Evolutionary conservation across 2,888 invertebrate species (phyloP).

Genomic region (Scaptomyza reducta): DNA sequence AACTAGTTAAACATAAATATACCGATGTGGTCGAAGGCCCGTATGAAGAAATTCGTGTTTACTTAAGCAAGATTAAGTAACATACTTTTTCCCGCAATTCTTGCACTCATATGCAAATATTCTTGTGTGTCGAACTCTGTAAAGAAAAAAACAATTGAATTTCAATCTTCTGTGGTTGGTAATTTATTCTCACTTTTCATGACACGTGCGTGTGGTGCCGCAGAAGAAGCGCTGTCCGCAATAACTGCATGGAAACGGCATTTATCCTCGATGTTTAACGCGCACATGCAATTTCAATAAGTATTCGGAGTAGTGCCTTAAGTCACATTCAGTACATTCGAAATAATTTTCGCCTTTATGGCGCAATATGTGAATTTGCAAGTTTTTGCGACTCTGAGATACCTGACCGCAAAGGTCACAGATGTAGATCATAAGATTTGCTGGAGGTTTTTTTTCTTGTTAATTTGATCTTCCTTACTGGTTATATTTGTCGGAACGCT

Average conservation of each 20-base stretch:
- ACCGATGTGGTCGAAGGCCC: constrained; percentile 52
- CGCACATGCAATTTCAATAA: constrained; percentile 55
- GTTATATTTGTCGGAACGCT: neutral
- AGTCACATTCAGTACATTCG: constrained; percentile 50
- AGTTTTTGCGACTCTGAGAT: constrained; percentile 16
- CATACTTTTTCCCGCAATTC: constrained; percentile 76
- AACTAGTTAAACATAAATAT: neutral
- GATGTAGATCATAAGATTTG: constrained; percentile 18
- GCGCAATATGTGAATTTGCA: constrained; percentile 49
- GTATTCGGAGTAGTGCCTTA: constrained; percentile 50
- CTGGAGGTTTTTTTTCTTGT: constrained; percentile 14
- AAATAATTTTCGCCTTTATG: constrained; percentile 57
- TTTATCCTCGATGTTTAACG: constrained; percentile 79
- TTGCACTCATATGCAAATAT: constrained; percentile 66
- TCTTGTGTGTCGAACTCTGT: constrained; percentile 60
- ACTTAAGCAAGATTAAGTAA: constrained; percentile 77
- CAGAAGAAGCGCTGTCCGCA: constrained; percentile 73
- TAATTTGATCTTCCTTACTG: constrained; percentile 1
- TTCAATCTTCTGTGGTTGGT: neutral
- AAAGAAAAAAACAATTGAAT: neutral
- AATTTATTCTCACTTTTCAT: constrained; percentile 70
- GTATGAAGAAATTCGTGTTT: constrained; percentile 69
- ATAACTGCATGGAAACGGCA: constrained; percentile 77
- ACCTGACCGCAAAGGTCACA: constrained; percentile 47
- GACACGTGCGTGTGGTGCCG: constrained; percentile 65